phyloP scores from a whole-genome alignment of 2,797 vertebrate species.

The Carduelis carduelis region DNA sequence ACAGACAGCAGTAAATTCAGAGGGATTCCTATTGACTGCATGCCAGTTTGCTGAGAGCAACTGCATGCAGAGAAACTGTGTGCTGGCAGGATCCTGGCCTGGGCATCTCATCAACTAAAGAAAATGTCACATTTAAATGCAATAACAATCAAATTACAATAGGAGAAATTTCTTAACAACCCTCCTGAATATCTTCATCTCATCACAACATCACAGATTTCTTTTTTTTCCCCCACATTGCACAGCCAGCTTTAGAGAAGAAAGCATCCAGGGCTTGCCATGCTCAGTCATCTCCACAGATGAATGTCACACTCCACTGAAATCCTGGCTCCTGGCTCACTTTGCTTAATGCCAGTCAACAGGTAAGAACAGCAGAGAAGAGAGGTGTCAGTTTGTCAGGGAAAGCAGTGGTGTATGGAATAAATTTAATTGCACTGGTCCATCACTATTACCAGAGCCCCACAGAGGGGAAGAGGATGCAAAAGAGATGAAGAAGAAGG shows the following conservation, averaged over 20 bases:
- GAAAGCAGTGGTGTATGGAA: conserved; percentile 5
- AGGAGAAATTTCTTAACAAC: conserved; percentile 1
- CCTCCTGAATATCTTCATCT: neutral
- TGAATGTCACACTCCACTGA: conserved; percentile 8
- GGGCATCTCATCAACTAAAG: conserved; percentile 30
- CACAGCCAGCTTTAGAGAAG: neutral
- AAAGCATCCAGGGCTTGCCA: neutral
- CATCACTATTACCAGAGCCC: conserved; percentile 16
- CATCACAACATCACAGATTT: neutral
- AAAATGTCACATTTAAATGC: conserved; percentile 25
- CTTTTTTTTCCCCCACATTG: neutral
- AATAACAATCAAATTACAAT: conserved; percentile 51
- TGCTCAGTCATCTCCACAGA: neutral
- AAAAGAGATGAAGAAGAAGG: neutral
- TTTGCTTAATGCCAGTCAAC: conserved; percentile 36
- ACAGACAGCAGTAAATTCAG: conserved; percentile 57
- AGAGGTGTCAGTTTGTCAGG: neutral
- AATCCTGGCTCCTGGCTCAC: conserved; percentile 2
- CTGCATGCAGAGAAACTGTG: neutral
- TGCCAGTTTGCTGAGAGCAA: conserved; percentile 60
- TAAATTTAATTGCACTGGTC: conserved; percentile 21
- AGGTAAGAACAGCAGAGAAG: neutral
- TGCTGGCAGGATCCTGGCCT: conserved; percentile 12
- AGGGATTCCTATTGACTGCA: conserved; percentile 58
- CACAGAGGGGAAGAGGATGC: neutral